phyloP scores from a whole-genome alignment of 2,113 vertebrate genomes.

The Eulemur macaco region DNA sequence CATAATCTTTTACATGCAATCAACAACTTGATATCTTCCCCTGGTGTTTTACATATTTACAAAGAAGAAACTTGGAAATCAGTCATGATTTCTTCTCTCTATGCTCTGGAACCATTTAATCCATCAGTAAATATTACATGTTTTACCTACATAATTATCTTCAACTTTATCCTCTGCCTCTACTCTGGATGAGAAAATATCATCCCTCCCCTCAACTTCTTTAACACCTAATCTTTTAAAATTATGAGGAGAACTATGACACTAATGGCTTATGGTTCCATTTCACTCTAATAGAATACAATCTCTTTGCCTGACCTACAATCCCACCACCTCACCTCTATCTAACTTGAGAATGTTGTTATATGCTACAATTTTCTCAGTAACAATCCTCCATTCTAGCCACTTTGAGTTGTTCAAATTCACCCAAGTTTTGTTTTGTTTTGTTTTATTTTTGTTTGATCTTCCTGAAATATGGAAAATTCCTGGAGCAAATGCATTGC shows the following conservation, averaged over 20 bases:
- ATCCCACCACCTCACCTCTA: background rate
- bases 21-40: too few species aligned
- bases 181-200: background rate
- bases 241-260: background rate
- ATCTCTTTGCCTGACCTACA: background rate
- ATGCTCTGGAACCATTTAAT: background rate
- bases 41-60: background rate
- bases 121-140: background rate
- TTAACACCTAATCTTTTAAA: background rate
- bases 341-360: background rate
- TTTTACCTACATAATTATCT: background rate
- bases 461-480: background rate
- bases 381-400: background rate
- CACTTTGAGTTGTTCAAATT: background rate
- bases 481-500: background rate
- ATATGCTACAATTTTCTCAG: background rate
- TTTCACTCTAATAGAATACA: background rate
- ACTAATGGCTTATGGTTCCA: background rate
- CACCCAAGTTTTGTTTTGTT: background rate
- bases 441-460: background rate
- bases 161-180: background rate
- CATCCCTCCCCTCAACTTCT: background rate
- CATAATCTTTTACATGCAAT: background rate
- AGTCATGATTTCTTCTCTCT: too few species aligned
- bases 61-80: background rate